Evolutionary conservation across 2,113 vertebrate genomes (phyloP).

Genomic region (Ceyx melanurus): DNA sequence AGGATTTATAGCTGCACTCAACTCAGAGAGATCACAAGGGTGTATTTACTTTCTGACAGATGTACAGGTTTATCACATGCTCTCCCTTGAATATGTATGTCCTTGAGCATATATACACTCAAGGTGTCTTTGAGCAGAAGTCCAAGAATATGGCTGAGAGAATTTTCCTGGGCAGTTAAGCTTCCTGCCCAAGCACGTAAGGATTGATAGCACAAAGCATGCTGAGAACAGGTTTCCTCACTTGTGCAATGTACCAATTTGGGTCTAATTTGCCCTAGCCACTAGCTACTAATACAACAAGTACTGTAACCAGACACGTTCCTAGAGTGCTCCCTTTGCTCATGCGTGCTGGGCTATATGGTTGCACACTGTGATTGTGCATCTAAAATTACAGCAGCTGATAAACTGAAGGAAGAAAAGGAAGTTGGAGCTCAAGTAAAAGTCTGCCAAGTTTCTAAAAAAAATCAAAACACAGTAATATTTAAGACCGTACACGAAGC

Average conservation of each 20-base stretch:
- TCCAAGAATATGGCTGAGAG: rapidly evolving
- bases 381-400: conserved; percentile 39
- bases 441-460: conserved; percentile 70
- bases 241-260: not conserved
- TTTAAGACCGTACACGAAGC: conserved; percentile 45
- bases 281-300: not conserved
- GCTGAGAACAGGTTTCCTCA: not conserved
- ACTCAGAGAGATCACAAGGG: not conserved
- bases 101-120: not conserved
- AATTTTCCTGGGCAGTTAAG: not conserved
- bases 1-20: conserved; percentile 26
- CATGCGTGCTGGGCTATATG: not conserved
- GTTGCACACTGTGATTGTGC: not conserved
- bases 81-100: not conserved
- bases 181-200: not conserved
- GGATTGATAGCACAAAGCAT: not conserved
- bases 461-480: conserved; percentile 69
- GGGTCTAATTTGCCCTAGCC: not conserved
- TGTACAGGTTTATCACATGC: not conserved
- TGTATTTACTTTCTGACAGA: conserved; percentile 21
- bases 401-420: conserved; percentile 63
- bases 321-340: not conserved
- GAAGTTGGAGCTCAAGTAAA: not conserved
- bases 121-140: not conserved
- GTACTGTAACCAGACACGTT: not conserved